Conservation (phyloP, 2,113 vertebrate genomes). For the Coptodon bakossiorum region DNA sequence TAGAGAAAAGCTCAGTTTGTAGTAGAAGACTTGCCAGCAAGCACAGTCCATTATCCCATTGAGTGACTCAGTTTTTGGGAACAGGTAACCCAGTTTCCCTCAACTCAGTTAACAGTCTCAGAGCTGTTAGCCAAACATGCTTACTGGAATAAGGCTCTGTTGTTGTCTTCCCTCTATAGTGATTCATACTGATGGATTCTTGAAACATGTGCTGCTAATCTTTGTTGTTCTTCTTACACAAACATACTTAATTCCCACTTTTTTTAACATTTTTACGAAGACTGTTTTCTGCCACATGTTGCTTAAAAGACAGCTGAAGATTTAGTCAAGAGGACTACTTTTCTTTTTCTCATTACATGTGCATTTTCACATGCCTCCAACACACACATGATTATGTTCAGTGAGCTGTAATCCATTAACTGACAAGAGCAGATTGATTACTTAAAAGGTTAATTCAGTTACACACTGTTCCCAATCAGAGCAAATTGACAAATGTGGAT, state of each 20-base stretch:
- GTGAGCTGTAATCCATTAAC: background rate
- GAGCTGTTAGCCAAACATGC: background rate
- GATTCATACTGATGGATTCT: background rate
- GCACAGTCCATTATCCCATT: background rate
- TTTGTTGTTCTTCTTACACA: background rate
- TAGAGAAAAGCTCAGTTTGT: background rate
- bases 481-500: conserved; percentile 22
- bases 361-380: background rate
- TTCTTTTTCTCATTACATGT: background rate
- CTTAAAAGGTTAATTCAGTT: conserved; percentile 23
- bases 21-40: background rate
- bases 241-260: background rate
- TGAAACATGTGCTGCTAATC: background rate
- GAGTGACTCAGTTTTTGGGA: background rate
- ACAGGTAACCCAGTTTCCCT: background rate
- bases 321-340: background rate
- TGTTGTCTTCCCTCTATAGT: background rate
- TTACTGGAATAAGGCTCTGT: background rate
- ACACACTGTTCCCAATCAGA: conserved; percentile 5
- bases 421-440: conserved; percentile 13
- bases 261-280: background rate
- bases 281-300: background rate
- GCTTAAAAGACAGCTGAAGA: background rate
- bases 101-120: background rate
- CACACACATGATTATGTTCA: background rate